A percentile compares a stretch with the other conserved stretches of the same genome.
Conservation (phyloP, 2,888 invertebrate genomes). For the Philonicus albiceps region DNA sequence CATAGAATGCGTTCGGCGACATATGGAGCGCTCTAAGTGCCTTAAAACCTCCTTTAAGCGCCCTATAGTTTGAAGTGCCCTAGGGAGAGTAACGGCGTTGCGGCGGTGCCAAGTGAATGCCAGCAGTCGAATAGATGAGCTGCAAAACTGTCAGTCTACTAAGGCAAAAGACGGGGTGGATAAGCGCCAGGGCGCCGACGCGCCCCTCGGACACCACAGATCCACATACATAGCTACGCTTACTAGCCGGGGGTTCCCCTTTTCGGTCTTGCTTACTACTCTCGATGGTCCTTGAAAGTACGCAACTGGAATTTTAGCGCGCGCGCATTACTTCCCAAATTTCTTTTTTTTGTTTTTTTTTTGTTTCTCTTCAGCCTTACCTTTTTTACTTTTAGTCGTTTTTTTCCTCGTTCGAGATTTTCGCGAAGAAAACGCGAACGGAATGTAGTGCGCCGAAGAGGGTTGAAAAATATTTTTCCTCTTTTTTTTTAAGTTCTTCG, state of each 20-base stretch:
- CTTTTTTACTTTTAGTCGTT: not conserved
- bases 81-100: not conserved
- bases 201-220: not conserved
- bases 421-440: slow-evolving; percentile 29
- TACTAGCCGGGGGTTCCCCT: not conserved
- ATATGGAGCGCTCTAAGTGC: not conserved
- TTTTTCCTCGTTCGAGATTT: not conserved
- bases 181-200: not conserved
- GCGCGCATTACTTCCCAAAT: not conserved
- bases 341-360: not conserved
- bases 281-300: slow-evolving; percentile 28
- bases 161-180: not conserved
- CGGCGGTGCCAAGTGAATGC: slow-evolving; percentile 15
- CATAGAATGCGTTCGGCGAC: not conserved
- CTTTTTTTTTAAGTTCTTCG: slow-evolving; percentile 28
- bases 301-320: slow-evolving; percentile 24
- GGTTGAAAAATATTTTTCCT: slow-evolving; percentile 34
- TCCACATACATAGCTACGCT: not conserved
- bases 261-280: not conserved
- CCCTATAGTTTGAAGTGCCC: not conserved
- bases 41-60: not conserved
- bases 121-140: slow-evolving; percentile 45
- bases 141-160: slow-evolving; percentile 39
- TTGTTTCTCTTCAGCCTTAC: not conserved
- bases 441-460: slow-evolving; percentile 8